Evolutionary conservation across 2,888 invertebrate genomes (phyloP), one percentile per base, ranked within the genome.

Genomic region (Camptogramma bilineatum): DNA sequence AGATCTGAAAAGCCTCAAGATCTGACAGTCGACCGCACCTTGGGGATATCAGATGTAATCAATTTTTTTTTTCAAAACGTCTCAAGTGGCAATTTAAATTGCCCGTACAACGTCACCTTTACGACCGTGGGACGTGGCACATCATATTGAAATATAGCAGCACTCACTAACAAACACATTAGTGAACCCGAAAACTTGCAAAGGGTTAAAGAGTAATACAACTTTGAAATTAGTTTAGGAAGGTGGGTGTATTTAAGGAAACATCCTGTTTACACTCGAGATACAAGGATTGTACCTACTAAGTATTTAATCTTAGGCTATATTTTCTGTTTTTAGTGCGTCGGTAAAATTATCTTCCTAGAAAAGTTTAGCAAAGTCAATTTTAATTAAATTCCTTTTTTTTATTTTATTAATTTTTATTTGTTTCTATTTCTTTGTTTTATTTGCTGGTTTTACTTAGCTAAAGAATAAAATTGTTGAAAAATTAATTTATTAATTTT

Each of bases 101-200:
- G 44, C 17, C 8, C 44, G 44, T 44, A 17, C 17, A 44, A 44
- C 16, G 2, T 16, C 5, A 17, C 44, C 44, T 44, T 44, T 62
- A 62, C 69, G 62, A 56, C 60, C 57, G 59, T 48, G 61, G 52
- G 18, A 50, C 48, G 47, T 16, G 46, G 67, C 65, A 61, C 69
- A 64, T 73, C 65, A 66, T 66, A 67, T 62, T 72, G 69, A 72
- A 68, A 73, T 73, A 73, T 70, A 17, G 57, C 65, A 19, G 52
- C 63, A 66, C 69, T 69, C 60, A 63, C 59, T 58, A 64, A 62
- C 44, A 65, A 58, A 62, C 47, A 68, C 58, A 66, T 64, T 65
- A 62, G 53, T 21, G 54, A 17, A 19, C 42, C 63, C 54, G 53
- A 62, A 59, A 57, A 62, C 46, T 54, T 10, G 34, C 55, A 55